Percentiles rank a stretch among this genome's conserved stretches.
Conservation (phyloP, 2,888 invertebrate genomes). For the Drosophila subquinaria region DNA sequence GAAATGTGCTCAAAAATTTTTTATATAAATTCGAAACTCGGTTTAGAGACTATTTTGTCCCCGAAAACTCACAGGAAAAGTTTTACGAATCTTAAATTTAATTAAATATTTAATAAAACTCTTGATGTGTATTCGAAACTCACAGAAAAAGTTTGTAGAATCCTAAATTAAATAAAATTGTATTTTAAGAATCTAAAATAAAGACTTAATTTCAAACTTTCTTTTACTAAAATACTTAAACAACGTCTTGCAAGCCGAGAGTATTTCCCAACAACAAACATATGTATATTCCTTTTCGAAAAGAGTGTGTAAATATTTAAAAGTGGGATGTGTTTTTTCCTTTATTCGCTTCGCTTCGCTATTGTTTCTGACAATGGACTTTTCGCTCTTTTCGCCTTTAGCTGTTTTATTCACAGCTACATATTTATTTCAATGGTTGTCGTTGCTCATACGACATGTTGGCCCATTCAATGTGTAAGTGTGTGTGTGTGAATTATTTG, state of each 20-base stretch:
- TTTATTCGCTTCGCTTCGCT: slow-evolving; percentile 22
- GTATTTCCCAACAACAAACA: neutral
- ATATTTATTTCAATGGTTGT: slow-evolving; percentile 27
- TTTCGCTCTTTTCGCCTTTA: slow-evolving; percentile 26
- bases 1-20: neutral
- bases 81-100: no score
- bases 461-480: slow-evolving; percentile 32
- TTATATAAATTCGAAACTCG: no score
- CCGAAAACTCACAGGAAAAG: no score
- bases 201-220: no score
- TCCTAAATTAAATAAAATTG: no score
- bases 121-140: no score
- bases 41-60: no score
- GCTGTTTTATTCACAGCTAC: slow-evolving; percentile 43
- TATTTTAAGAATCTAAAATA: no score
- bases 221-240: no score
- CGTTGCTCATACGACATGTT: slow-evolving; percentile 48
- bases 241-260: neutral
- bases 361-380: slow-evolving; percentile 36
- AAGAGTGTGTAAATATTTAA: slow-evolving; percentile 2
- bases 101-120: no score
- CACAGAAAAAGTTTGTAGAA: no score
- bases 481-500: slow-evolving; percentile 53
- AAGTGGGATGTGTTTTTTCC: neutral
- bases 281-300: neutral